Percentiles rank a stretch among this genome's conserved stretches.
Conservation (phyloP, 2,888 invertebrate genomes). For the Tachina fera region DNA sequence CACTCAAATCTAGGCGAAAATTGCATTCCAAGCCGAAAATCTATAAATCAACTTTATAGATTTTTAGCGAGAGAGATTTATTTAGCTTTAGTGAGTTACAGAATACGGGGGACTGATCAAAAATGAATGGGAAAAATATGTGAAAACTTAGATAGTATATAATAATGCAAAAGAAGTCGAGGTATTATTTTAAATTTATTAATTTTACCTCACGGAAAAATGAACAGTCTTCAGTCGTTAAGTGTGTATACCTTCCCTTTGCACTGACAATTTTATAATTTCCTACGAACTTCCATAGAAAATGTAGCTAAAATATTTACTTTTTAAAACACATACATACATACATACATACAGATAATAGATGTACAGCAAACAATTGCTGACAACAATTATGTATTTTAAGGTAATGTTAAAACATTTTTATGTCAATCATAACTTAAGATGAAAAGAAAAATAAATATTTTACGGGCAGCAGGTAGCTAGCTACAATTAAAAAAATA, state of each 20-base stretch:
- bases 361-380: slow-evolving; percentile 49
- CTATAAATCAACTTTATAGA: too few relatives aligned
- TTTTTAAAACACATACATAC: slow-evolving; percentile 29
- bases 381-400: slow-evolving; percentile 68
- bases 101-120: too few relatives aligned
- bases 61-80: too few relatives aligned
- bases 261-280: slow-evolving; percentile 48
- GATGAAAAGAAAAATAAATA: slow-evolving; percentile 27
- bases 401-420: slow-evolving; percentile 71
- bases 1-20: too few relatives aligned
- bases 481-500: slow-evolving; percentile 2
- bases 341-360: background rate
- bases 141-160: too few relatives aligned
- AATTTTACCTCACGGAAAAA: too few relatives aligned
- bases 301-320: slow-evolving; percentile 64
- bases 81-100: too few relatives aligned
- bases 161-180: too few relatives aligned
- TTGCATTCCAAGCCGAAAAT: too few relatives aligned
- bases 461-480: background rate
- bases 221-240: background rate
- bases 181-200: too few relatives aligned
- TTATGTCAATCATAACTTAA: slow-evolving; percentile 70
- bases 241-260: slow-evolving; percentile 30
- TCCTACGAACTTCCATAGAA: slow-evolving; percentile 60
- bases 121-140: too few relatives aligned